These are phyloP conservation scores for Glomeris maerens DNA, from an alignment of 1,140 invertebrate species.

Conservation along the genomic window DNA sequence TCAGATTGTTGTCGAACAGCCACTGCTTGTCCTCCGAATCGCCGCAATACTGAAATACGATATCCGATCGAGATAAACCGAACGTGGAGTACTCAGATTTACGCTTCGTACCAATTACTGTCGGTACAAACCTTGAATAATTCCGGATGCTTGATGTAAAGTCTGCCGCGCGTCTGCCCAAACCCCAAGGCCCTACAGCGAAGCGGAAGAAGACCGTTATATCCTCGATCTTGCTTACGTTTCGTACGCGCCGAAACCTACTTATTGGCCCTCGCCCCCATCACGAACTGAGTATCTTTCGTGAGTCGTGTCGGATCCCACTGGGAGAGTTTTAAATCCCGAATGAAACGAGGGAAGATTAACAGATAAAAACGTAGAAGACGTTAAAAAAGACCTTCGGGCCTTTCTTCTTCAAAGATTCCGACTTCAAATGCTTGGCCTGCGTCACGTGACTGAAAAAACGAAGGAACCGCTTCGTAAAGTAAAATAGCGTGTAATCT, in stretches of 20 bases:
- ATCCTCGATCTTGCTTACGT: background rate
- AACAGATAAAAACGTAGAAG: conserved; percentile 5
- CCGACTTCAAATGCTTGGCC: conserved; percentile 24
- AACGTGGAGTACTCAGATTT: too few relatives aligned
- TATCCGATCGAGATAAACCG: too few relatives aligned
- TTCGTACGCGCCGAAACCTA: conserved; percentile 19
- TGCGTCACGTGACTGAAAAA: conserved; percentile 28
- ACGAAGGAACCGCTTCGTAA: conserved; percentile 6
- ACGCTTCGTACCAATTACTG: too few relatives aligned
- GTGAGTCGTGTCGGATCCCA: conserved; percentile 57
- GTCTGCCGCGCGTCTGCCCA: conserved; percentile 52
- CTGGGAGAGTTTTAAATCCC: conserved; percentile 18
- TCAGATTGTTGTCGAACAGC: conserved; percentile 57
- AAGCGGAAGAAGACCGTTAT: background rate
- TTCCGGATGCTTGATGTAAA: conserved; percentile 63
- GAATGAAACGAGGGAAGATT: conserved; percentile 3
- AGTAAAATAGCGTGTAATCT: too few relatives aligned
- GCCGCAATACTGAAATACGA: conserved; percentile 45
- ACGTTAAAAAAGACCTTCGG: conserved; percentile 33
- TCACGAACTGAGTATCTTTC: conserved; percentile 55
- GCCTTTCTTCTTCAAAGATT: conserved; percentile 34
- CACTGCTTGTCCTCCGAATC: conserved; percentile 69
- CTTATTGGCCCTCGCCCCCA: conserved; percentile 52
- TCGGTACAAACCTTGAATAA: conserved; percentile 37
- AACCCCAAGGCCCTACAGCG: conserved; percentile 48